Conservation (phyloP, 2,888 invertebrate genomes). For the Caenorhabditis panamensis region DNA sequence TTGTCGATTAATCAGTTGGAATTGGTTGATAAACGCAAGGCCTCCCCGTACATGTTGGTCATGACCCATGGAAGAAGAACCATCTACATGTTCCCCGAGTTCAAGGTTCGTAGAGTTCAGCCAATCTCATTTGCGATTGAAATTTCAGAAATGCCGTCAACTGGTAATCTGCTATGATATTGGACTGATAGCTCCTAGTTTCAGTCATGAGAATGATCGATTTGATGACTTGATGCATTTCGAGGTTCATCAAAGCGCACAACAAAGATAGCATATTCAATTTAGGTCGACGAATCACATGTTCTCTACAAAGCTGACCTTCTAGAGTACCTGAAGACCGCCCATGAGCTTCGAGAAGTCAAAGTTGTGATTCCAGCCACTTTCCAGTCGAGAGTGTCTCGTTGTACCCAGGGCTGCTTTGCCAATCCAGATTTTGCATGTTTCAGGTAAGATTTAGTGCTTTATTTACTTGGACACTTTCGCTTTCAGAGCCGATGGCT, state of each 20-base stretch:
- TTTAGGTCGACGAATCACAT: constrained; percentile 66
- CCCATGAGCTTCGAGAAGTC: constrained; percentile 60
- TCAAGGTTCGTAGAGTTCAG: too few species aligned
- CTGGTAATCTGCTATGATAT: constrained; percentile 66
- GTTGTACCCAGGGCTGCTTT: constrained; percentile 66
- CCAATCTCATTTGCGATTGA: too few species aligned
- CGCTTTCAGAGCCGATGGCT: constrained; percentile 64
- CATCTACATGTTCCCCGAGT: constrained; percentile 70
- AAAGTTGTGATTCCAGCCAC: constrained; percentile 62
- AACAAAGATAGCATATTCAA: not conserved
- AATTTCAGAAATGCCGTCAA: constrained; percentile 61
- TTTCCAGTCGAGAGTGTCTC: constrained; percentile 55
- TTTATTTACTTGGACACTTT: not conserved
- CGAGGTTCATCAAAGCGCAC: constrained; percentile 25
- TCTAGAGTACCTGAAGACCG: constrained; percentile 60
- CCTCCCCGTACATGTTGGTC: constrained; percentile 69
- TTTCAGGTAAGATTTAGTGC: constrained; percentile 53
- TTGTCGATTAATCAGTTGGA: constrained; percentile 55
- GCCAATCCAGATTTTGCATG: constrained; percentile 64
- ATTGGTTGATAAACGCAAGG: constrained; percentile 62
- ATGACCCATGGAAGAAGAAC: constrained; percentile 60
- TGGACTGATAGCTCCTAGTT: constrained; percentile 64
- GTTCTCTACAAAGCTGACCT: constrained; percentile 68
- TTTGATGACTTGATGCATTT: constrained; percentile 56
- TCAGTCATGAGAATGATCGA: constrained; percentile 66